Conservation (phyloP, 2,797 vertebrate genomes). For the Crenuchus spilurus region DNA sequence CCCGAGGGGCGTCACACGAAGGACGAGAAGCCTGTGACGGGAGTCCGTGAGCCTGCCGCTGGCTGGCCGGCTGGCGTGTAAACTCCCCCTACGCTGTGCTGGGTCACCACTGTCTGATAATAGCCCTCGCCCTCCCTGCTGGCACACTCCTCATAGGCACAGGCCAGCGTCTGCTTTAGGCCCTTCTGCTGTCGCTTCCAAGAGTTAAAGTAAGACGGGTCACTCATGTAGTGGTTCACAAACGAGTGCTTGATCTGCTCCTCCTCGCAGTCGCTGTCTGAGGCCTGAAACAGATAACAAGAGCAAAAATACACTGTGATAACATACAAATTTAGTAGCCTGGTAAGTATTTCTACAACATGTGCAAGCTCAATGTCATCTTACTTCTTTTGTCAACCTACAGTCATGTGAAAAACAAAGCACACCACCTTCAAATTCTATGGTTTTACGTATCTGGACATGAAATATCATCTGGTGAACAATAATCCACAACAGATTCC, state of each 20-base stretch:
- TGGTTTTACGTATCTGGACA: no score
- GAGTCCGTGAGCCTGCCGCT: conserved; percentile 86
- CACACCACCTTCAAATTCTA: no score
- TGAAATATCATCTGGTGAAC: no score
- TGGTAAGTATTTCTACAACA: no score
- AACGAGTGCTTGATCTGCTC: conserved; percentile 93
- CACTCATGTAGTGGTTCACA: conserved; percentile 98
- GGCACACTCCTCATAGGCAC: conserved; percentile 87
- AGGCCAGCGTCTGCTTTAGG: conserved; percentile 75
- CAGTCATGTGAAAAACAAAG: no score
- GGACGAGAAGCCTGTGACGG: conserved; percentile 95
- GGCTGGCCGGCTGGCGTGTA: conserved; percentile 89
- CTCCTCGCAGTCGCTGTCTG: conserved; percentile 93
- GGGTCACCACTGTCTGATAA: conserved; percentile 94
- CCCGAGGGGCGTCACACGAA: conserved; percentile 84
- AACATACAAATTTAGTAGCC: no score
- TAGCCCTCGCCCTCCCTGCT: conserved; percentile 83
- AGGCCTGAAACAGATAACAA: conserved; percentile 72
- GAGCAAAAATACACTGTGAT: background rate
- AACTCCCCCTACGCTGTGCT: conserved; percentile 91
- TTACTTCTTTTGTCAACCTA: no score
- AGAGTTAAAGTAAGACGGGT: conserved; percentile 94
- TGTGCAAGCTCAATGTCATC: no score
- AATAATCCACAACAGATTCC: no score
- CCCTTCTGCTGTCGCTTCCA: conserved; percentile 94